These are phyloP conservation scores for Drosophila fungiperda DNA, from an alignment of 2,888 invertebrate genomes.

Conservation along the genomic window DNA sequence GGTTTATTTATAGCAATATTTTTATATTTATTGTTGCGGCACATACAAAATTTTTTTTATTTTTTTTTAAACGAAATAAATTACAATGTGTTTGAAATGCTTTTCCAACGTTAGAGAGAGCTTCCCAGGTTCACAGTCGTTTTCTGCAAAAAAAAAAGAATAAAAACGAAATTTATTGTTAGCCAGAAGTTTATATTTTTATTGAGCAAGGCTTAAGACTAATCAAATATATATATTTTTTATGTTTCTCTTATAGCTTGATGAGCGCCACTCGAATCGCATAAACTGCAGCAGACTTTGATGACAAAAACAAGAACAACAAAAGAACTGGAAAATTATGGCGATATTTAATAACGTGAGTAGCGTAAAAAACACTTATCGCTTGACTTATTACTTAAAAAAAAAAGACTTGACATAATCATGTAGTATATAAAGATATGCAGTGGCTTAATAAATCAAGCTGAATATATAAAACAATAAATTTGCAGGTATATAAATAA, in stretches of 20 bases:
- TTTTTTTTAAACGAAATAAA: conserved; percentile 39
- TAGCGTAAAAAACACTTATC: conserved; percentile 20
- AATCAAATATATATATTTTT: conserved; percentile 36
- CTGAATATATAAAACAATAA: conserved; percentile 7
- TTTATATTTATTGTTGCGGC: conserved; percentile 60
- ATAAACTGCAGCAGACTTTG: conserved; percentile 16
- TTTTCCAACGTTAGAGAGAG: not conserved
- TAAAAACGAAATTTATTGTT: conserved; percentile 40
- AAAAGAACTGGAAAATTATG: conserved; percentile 32
- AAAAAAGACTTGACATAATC: conserved; percentile 8
- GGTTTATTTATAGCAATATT: conserved; percentile 67
- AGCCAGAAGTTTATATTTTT: conserved; percentile 15
- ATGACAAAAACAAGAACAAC: conserved; percentile 19
- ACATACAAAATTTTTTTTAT: conserved; percentile 21
- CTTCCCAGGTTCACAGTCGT: conserved; percentile 1
- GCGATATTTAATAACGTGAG: conserved; percentile 58
- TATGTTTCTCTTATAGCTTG: conserved; percentile 36
- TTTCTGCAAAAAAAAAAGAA: conserved; percentile 29
- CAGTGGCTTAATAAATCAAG: conserved; percentile 36
- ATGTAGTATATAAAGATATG: conserved; percentile 52
- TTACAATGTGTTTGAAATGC: conserved; percentile 26
- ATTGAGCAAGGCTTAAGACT: conserved; percentile 26
- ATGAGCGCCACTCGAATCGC: conserved; percentile 14
- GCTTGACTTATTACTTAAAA: conserved; percentile 41
- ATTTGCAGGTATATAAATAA: not conserved